phyloP scores from a whole-genome alignment of 2,888 invertebrate genomes.

The Nesidiocoris tenuis region DNA sequence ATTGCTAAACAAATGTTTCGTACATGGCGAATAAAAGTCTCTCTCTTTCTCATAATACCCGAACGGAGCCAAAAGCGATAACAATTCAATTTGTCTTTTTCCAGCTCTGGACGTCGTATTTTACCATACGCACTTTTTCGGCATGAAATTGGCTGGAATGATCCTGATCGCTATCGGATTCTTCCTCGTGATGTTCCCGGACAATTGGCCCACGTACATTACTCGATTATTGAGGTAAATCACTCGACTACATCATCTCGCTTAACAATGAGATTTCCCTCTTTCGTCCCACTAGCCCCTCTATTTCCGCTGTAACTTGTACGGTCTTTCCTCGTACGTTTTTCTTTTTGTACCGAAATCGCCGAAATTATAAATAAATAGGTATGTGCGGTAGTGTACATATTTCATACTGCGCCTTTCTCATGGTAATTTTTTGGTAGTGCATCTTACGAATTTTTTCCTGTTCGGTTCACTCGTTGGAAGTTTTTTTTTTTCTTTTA shows the following conservation, averaged over 20 bases:
- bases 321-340: too few relatives aligned
- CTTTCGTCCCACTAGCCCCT: too few relatives aligned
- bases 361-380: background rate
- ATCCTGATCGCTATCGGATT: constrained; percentile 87
- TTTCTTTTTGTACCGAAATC: too few relatives aligned
- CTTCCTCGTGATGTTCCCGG: constrained; percentile 90
- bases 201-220: constrained; percentile 95
- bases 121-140: constrained; percentile 82
- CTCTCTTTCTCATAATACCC: too few relatives aligned
- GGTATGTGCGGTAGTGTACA: constrained; percentile 31
- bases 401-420: constrained; percentile 25
- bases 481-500: background rate
- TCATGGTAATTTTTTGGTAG: constrained; percentile 21
- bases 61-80: too few relatives aligned
- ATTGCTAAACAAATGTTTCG: too few relatives aligned
- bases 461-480: background rate
- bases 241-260: too few relatives aligned
- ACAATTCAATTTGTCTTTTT: too few relatives aligned
- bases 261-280: too few relatives aligned
- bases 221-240: constrained; percentile 83
- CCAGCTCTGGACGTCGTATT: constrained; percentile 81
- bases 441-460: constrained; percentile 36
- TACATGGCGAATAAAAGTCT: too few relatives aligned
- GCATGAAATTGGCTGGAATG: constrained; percentile 94
- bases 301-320: too few relatives aligned